Evolutionary conservation across 2,797 vertebrate species (phyloP).

Genomic region (Sus cebifrons): DNA sequence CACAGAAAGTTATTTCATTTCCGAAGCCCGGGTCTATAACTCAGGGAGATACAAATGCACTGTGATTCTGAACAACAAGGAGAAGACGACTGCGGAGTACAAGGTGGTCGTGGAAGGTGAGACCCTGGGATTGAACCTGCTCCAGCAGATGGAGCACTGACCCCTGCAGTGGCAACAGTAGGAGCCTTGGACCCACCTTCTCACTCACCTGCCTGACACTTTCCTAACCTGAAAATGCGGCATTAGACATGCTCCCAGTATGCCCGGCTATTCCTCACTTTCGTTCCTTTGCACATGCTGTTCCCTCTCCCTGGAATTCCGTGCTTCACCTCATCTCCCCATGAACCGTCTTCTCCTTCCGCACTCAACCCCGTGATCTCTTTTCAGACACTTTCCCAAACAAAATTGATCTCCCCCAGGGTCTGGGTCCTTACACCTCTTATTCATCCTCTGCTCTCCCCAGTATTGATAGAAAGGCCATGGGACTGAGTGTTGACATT

Average conservation of each 20-base stretch:
- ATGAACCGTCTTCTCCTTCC: not conserved
- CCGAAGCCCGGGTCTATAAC: slow-evolving; percentile 83
- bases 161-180: rapidly evolving
- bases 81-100: slow-evolving; percentile 56
- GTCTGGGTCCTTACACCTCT: not conserved
- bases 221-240: not conserved
- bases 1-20: slow-evolving; percentile 76
- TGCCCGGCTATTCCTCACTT: not conserved
- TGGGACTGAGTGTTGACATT: too few relatives aligned
- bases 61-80: slow-evolving; percentile 84
- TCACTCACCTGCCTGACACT: not conserved
- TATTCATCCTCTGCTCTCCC: rapidly evolving
- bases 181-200: rapidly evolving
- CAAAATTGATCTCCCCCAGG: not conserved
- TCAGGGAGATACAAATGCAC: slow-evolving; percentile 89
- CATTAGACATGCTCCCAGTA: not conserved
- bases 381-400: not conserved
- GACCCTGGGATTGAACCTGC: not conserved
- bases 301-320: not conserved
- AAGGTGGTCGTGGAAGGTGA: slow-evolving; percentile 87
- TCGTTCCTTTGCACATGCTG: not conserved
- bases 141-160: not conserved
- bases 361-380: not conserved
- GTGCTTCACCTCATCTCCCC: not conserved
- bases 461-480: not conserved